Percentiles rank a stretch among this genome's conserved stretches.
These are phyloP conservation scores for Styela plicata DNA, from an alignment of 23 tunicate genomes.

Conservation along the genomic window DNA sequence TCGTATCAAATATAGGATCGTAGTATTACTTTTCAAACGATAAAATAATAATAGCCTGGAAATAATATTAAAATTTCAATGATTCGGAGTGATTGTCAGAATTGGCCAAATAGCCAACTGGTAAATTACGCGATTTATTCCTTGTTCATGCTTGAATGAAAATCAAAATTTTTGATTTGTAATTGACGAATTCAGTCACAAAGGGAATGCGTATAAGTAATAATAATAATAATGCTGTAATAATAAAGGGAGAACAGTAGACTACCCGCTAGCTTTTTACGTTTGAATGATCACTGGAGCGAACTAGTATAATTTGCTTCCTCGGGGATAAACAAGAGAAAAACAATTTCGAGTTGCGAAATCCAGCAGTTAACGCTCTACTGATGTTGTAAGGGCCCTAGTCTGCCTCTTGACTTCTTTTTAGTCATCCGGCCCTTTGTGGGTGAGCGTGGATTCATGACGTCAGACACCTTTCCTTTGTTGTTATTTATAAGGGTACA, in stretches of 20 bases:
- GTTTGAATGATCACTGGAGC: not conserved
- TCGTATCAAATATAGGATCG: no score
- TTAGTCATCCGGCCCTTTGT: not conserved
- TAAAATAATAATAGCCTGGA: no score
- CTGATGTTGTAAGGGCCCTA: conserved; percentile 13
- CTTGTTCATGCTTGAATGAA: no score
- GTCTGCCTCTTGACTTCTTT: conserved; percentile 23
- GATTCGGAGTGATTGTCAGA: no score
- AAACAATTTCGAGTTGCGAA: not conserved
- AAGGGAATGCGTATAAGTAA: not conserved
- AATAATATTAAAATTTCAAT: no score
- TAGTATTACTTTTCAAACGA: no score
- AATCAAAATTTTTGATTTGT: no score
- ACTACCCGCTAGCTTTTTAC: not conserved
- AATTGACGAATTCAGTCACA: not conserved
- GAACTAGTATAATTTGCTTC: not conserved
- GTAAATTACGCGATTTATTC: no score
- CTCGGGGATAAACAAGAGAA: not conserved
- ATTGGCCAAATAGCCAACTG: no score
- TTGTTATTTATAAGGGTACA: not conserved
- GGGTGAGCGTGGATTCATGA: not conserved
- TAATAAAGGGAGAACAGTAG: no score
- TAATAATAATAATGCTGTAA: no score
- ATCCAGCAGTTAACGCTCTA: conserved; percentile 22
- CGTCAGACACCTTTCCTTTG: not conserved